Percentiles rank a stretch among this genome's conserved stretches.
phyloP scores from a whole-genome alignment of 64 coral and sea anemone species.

The Porites australiensis region DNA sequence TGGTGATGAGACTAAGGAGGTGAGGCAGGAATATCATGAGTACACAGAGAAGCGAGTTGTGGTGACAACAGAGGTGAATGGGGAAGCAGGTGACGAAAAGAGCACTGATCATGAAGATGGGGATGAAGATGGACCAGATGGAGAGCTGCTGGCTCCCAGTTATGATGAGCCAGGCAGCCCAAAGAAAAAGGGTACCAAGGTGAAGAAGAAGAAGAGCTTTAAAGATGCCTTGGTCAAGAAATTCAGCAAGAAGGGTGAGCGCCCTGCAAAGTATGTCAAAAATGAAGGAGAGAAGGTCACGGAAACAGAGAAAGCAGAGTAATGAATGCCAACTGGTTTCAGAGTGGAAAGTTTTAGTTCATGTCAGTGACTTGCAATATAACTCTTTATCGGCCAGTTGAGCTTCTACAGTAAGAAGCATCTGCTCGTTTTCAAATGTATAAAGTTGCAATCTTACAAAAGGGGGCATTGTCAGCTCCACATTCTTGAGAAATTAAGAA shows the following conservation, averaged over 20 bases:
- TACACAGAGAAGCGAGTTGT: slow-evolving; percentile 47
- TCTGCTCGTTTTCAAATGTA: slow-evolving; percentile 32
- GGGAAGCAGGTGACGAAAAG: slow-evolving; percentile 63
- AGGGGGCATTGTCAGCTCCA: not conserved
- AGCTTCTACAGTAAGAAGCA: not conserved
- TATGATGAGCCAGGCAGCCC: slow-evolving; percentile 56
- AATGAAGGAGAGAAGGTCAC: slow-evolving; percentile 51
- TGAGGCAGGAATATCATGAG: slow-evolving; percentile 5
- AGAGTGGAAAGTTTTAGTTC: slow-evolving; percentile 27
- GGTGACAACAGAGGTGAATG: slow-evolving; percentile 56
- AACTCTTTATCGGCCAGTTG: not conserved
- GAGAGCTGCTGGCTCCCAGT: slow-evolving; percentile 20
- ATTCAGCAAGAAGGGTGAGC: slow-evolving; percentile 75
- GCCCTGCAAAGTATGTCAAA: slow-evolving; percentile 50
- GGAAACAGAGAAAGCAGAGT: slow-evolving; percentile 14
- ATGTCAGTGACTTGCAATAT: not conserved
- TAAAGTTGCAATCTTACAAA: slow-evolving; percentile 4
- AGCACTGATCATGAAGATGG: slow-evolving; percentile 50
- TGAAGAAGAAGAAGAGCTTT: slow-evolving; percentile 93
- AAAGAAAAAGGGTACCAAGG: slow-evolving; percentile 67
- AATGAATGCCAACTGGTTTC: not conserved
- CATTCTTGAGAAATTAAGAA: slow-evolving; percentile 7
- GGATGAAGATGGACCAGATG: slow-evolving; percentile 65
- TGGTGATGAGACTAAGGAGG: slow-evolving; percentile 72
- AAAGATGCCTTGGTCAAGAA: slow-evolving; percentile 74